Base-by-base conservation (phyloP, 2,888 invertebrate species). In the Chymomyza caudatula region DNA sequence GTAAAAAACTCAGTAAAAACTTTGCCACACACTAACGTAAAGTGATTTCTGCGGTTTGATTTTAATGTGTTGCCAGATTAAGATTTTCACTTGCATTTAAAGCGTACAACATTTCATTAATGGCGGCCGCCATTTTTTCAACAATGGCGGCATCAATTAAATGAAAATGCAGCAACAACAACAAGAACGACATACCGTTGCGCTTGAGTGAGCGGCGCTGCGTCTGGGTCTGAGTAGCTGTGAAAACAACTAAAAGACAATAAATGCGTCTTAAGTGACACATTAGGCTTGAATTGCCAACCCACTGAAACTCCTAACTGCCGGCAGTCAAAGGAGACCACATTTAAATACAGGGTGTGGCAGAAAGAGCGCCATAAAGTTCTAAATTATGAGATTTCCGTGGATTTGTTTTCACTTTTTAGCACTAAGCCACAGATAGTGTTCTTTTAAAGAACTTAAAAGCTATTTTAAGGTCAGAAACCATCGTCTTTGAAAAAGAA, bases 121-220 rank as follows among this genome's bases (percentile, higher is more conserved):
- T 37, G 29, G 71, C 79, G 67, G 73, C 80, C 85, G 77, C 75
- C 85, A 81, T 81, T 81, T 85, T 81, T 85, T 81, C 85, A 81
- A 81, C 80, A 81, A 81, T 85, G 85, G 75, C 80, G 85, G 75
- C 80, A 77, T 83, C 80, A 85, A 81, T 81, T 81, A 81, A 85
- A 81, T 81, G 83, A 70, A 85, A 80, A 83, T 77, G 85, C 83
- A 79, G 68, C 25, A 25, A 0, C 25, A 19, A 11, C 60, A 56
- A 57, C 61, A 67, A 15, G 51, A 42, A n/a, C 63, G 51, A 15
- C 69, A 63, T n/a, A n/a, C n/a, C n/a, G n/a, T n/a, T n/a, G 11
- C 8, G 29, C 8, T 11, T 8, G 11, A 37, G 11, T 37, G 11
- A 37, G 29, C 25, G 25, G 25, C 1, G 6, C 25, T 25, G 5